Evolutionary conservation across 2,888 invertebrate species (phyloP), one percentile per base, ranked within the genome.

Genomic region (Volucella zonaria): DNA sequence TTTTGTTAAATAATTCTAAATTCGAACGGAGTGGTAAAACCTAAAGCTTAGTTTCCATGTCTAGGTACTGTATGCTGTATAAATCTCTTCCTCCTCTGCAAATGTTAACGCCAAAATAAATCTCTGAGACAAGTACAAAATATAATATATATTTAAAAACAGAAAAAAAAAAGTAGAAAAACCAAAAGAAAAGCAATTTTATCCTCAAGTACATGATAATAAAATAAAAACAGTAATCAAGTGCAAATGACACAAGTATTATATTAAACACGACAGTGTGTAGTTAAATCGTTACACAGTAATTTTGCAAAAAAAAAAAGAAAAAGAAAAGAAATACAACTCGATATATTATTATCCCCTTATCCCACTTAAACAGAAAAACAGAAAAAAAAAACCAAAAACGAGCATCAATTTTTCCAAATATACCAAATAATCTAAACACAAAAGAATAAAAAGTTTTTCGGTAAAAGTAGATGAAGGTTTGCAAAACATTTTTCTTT

Each of bases 391-490:
- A 52, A 54, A 45, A 31, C 11, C 23, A 61, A 67, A 70, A 61
- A 70, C 71, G 66, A 80, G 74, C 74, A 64, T 64, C 68, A 70
- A 49, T 71, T 61, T 71, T 73, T 47, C 43, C 47, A 43, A 76
- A 61, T 67, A 54, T 54, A 31, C 45, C 45, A 62, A 78, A 74
- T 62, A 59, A 23, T 42, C 52, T 62, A 67, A 70, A 76, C 58
- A 74, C 49, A 66, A 83, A 80, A 85, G 56, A 77, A 77, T 54
- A 86, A 82, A 71, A 86, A 59, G 31, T 67, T 73, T 74, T 71
- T 85, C 68, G 85, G 85, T 85, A 86, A 86, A 87, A 82, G 87
- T 87, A 87, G 86, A 87, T 87, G 87, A 87, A 87, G 87, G 87
- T 87, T 87, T 87, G 87, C 85, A 73, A 85, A 73, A 76, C 61